Evolutionary conservation across 2,113 vertebrate species (phyloP).

Genomic region (Calidris pugnax): DNA sequence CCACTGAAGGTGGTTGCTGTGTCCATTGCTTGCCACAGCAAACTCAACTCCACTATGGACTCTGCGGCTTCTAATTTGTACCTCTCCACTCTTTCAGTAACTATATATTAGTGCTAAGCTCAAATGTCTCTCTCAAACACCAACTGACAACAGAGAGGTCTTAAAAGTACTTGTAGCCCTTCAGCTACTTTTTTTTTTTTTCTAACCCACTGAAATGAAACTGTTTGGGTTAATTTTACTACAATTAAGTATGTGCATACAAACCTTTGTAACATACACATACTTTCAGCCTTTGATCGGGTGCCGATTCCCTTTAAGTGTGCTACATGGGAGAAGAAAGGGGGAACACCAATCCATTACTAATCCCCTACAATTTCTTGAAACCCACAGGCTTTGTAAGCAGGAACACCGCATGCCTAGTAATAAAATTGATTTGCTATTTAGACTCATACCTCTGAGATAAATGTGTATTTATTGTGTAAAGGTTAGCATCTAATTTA

Average conservation of each 20-base stretch:
- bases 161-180: rapidly evolving
- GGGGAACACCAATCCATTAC: neutral
- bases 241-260: neutral
- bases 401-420: neutral
- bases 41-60: neutral
- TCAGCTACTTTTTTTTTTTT: neutral
- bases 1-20: neutral
- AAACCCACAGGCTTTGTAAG: neutral
- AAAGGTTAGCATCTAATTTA: neutral
- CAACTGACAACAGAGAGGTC: neutral
- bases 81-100: neutral
- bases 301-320: neutral
- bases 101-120: neutral
- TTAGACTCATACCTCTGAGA: neutral
- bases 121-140: neutral
- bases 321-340: neutral
- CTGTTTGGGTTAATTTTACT: neutral
- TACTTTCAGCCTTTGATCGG: neutral
- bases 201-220: neutral
- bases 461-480: neutral
- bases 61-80: rapidly evolving
- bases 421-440: neutral
- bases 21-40: too few species aligned
- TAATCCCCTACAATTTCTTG: neutral
- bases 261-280: neutral